Evolutionary conservation across 2,888 invertebrate species (phyloP), one percentile per base, ranked within the genome.

Genomic region (Blastobasis lacticolella): DNA sequence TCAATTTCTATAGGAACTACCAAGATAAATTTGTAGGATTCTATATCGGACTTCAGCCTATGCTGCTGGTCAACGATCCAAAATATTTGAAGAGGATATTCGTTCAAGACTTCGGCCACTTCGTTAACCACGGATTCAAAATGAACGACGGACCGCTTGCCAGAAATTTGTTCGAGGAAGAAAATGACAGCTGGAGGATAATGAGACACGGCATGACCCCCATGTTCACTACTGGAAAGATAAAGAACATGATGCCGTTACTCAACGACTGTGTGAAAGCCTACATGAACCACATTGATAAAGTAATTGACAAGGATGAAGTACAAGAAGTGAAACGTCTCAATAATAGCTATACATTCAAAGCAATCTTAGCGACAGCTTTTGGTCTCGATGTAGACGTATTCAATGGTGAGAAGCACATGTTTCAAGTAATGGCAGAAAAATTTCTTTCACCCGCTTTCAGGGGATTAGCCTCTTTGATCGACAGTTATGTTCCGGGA

Each of bases 201-300:
- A 53, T 72, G 50, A 61, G 78, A 23, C 67, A 71, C 41, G 66
- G 70, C 48, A 47, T 75, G 10, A 69, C 73, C 5, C 70, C 75
- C 0, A 62, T 67, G 4, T 77, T 75, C 41, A 67, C 73, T 4
- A 63, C 67, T 9, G 67, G 60, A 0, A 66, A 63, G 57, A 54
- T 75, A 0, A 75, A 71, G 52, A 66, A 69, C 6, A 73, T 75
- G 74, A 66, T 71, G 38, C 67, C 72, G 5, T 50, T 70, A n/a
- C 62, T 75, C 4, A 57, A 68, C 38, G 60, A 67, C 38, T 66
- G 66, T 48, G 58, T 66, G 1, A 58, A 67, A 9, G 67, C 62
- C 45, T 58, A 70, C 23, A 51, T 64, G 5, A 54, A 51, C 1
- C 59, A 71, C 43, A 62, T 67, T 2, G 61, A 63, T 9, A 8